A percentile compares a stretch with the other conserved stretches of the same genome.
Conservation (phyloP, 2,888 invertebrate genomes). For the Shargacucullia verbasci region DNA sequence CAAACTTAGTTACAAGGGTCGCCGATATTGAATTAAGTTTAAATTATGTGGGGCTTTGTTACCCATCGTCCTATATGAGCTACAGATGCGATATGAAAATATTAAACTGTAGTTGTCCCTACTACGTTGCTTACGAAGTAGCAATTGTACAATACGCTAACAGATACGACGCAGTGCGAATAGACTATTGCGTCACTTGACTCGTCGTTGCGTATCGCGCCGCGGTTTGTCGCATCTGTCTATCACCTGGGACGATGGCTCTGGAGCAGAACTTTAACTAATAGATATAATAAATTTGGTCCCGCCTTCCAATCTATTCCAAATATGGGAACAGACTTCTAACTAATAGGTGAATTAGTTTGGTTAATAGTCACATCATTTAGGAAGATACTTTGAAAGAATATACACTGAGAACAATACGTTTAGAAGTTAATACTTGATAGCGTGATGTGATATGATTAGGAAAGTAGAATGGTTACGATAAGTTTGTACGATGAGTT, state of each 20-base stretch:
- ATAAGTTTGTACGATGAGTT: background rate
- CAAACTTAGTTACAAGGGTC: constrained; percentile 77
- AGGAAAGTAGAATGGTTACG: background rate
- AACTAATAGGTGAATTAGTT: constrained; percentile 17
- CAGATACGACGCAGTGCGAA: constrained; percentile 8
- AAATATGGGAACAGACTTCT: constrained; percentile 31
- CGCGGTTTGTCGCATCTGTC: background rate
- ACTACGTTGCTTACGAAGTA: background rate
- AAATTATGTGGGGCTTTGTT: constrained; percentile 64
- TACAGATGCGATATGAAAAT: constrained; percentile 3
- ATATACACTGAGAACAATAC: background rate
- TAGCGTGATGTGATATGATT: background rate
- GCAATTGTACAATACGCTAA: background rate
- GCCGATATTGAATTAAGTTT: constrained; percentile 72
- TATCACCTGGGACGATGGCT: constrained; percentile 23
- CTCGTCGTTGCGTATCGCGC: background rate
- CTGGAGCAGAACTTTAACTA: constrained; percentile 55
- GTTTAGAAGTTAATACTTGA: constrained; percentile 4
- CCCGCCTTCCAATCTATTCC: constrained; percentile 60
- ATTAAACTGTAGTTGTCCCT: background rate
- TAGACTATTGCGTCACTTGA: background rate
- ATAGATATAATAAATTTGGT: constrained; percentile 66
- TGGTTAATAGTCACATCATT: constrained; percentile 18
- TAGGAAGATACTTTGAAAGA: constrained; percentile 5
- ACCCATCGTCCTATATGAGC: constrained; percentile 26